Evolutionary conservation across 2,888 invertebrate species (phyloP).

Genomic region (Eustalomyia histrio): DNA sequence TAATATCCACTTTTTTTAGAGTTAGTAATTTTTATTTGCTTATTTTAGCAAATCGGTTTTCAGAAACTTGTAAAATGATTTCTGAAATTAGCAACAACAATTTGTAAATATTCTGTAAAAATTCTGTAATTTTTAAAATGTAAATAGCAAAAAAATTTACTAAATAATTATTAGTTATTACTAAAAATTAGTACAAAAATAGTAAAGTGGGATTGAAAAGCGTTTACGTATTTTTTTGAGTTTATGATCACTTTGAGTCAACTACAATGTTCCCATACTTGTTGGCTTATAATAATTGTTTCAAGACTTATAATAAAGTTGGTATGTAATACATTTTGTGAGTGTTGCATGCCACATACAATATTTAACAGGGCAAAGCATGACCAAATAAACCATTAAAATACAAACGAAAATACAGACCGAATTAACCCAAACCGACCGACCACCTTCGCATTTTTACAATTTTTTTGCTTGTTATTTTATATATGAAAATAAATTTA

Average conservation of each 20-base stretch:
- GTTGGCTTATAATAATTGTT: background rate
- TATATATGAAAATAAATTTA: background rate
- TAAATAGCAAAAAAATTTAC: no score
- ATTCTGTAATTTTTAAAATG: no score
- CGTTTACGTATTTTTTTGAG: no score
- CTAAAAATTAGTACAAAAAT: no score
- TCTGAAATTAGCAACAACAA: no score
- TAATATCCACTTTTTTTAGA: no score
- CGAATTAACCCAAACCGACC: slow-evolving; percentile 19
- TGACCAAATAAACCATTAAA: slow-evolving; percentile 46
- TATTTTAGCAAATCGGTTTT: no score
- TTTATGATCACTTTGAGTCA: background rate
- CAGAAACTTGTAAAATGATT: no score
- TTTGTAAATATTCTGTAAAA: no score
- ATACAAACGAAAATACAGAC: slow-evolving; percentile 15
- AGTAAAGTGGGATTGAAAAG: no score
- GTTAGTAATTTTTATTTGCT: no score
- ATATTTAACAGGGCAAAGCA: slow-evolving; percentile 49
- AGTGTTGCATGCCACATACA: slow-evolving; percentile 52
- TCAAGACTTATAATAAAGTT: background rate
- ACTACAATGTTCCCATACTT: background rate
- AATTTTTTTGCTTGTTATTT: background rate
- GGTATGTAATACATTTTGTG: background rate
- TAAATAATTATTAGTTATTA: no score
- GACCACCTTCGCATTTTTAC: slow-evolving; percentile 40